Evolutionary conservation across 1,140 invertebrate species (phyloP).

Genomic region (Colletes gigas): DNA sequence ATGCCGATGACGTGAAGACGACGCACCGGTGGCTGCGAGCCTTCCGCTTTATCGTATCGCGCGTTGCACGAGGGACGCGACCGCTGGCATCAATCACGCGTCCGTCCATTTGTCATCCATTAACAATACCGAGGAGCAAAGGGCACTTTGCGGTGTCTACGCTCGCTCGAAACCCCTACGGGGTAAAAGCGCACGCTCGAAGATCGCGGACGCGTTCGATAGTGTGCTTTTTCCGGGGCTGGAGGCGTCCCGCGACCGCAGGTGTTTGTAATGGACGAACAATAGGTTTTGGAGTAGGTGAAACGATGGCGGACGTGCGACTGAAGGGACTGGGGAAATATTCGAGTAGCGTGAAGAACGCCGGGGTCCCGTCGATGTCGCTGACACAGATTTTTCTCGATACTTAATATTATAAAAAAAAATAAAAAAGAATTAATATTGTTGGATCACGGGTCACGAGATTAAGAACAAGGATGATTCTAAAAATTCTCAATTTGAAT

Average conservation of each 20-base stretch:
- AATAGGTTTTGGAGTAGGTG: no score
- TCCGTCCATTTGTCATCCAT: conserved; percentile 23
- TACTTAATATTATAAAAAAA: no score
- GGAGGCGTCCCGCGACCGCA: no score
- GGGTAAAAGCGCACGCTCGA: conserved; percentile 3
- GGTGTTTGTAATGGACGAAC: neutral
- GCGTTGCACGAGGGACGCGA: neutral
- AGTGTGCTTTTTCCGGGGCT: neutral
- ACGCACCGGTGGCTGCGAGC: neutral
- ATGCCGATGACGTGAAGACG: conserved; percentile 23
- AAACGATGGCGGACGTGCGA: no score
- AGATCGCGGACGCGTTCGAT: neutral
- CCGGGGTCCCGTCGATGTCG: no score
- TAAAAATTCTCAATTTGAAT: no score
- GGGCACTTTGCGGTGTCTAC: conserved; percentile 10
- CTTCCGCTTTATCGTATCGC: neutral
- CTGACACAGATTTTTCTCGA: no score
- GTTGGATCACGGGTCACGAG: no score
- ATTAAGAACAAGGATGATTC: no score
- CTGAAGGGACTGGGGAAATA: no score
- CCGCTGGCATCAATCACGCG: conserved; percentile 11
- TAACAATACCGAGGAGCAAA: neutral
- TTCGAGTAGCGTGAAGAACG: no score
- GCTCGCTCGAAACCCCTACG: neutral
- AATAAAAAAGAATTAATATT: no score